These are phyloP conservation scores for mouse (Mus musculus) DNA, from an alignment of 2,113 vertebrate species.

Conservation along the genomic window GRCm39 chr13:55170001-55170500, in stretches of 20 bases:
- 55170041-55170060: background rate
- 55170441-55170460: background rate
- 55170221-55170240: no score
- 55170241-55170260: background rate
- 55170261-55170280: background rate
- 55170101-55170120: background rate
- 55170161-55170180: background rate
- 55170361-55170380: background rate
- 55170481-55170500: background rate
- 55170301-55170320: background rate
- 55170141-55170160: background rate
- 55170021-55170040: background rate
- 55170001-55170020: background rate
- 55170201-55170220: background rate
- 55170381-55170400: background rate
- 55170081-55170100: background rate
- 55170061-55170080: background rate
- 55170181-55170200: background rate
- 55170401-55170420: background rate
- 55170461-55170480: background rate
- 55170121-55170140: background rate
- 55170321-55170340: background rate
- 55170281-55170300: background rate
- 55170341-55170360: background rate
- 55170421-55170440: background rate